A percentile compares a stretch with the other conserved stretches of the same genome.
phyloP scores from a whole-genome alignment of 2,888 invertebrate genomes.

The Sinelater perroti region DNA sequence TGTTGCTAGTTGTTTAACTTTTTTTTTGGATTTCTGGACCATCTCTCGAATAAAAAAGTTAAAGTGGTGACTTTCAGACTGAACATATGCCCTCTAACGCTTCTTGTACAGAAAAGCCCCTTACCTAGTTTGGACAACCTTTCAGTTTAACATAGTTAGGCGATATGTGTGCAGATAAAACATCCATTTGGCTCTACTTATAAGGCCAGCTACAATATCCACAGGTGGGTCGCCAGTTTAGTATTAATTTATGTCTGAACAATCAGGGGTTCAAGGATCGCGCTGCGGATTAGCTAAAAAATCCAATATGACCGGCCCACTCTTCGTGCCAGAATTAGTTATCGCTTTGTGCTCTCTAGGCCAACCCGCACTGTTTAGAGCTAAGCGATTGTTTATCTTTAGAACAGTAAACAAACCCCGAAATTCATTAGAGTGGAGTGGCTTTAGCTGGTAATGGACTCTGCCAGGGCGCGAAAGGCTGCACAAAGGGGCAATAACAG shows the following conservation, averaged over 20 bases:
- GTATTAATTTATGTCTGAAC: not conserved
- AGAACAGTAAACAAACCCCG: slow-evolving; percentile 16
- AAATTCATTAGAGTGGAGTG: slow-evolving; percentile 29
- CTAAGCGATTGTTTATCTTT: slow-evolving; percentile 21
- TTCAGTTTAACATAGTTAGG: too few species aligned
- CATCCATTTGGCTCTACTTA: not conserved
- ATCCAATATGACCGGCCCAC: slow-evolving; percentile 5
- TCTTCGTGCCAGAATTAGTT: slow-evolving; percentile 3
- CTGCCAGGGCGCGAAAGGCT: slow-evolving; percentile 15
- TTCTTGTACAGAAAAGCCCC: too few species aligned
- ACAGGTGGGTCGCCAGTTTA: slow-evolving; percentile 1
- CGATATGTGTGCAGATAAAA: too few species aligned
- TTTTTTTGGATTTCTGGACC: too few species aligned
- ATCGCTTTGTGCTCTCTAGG: slow-evolving; percentile 10
- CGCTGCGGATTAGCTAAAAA: not conserved
- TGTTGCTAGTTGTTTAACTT: too few species aligned
- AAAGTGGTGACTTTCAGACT: too few species aligned
- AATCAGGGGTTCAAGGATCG: slow-evolving; percentile 6
- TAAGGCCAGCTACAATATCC: not conserved
- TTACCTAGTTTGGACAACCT: too few species aligned
- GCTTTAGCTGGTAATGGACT: slow-evolving; percentile 24
- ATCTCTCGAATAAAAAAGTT: too few species aligned
- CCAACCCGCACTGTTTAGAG: slow-evolving; percentile 7
- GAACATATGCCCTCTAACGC: too few species aligned
- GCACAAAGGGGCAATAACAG: slow-evolving; percentile 27